Percentiles rank a stretch among this genome's conserved stretches.
These are phyloP conservation scores for Luperina testacea DNA, from an alignment of 2,888 invertebrate species.

Conservation along the genomic window DNA sequence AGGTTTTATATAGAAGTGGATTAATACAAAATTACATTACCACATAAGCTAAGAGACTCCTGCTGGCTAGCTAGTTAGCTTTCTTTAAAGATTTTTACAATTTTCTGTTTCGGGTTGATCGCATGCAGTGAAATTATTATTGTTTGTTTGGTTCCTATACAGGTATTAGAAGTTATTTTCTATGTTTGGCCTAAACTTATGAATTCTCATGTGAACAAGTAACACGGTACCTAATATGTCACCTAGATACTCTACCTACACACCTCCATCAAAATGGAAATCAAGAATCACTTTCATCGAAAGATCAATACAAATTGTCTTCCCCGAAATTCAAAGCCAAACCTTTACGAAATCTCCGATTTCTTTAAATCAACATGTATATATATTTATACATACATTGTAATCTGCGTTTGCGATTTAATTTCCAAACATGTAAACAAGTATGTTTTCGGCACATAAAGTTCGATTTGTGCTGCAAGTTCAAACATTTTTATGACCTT, in stretches of 20 bases:
- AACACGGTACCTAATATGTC: not conserved
- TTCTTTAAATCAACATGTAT: too few species aligned
- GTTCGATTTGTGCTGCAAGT: not conserved
- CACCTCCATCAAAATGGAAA: slow-evolving; percentile 20
- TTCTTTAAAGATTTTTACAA: not conserved
- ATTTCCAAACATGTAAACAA: not conserved
- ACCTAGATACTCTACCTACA: not conserved
- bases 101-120: not conserved
- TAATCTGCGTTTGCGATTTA: slow-evolving; percentile 12
- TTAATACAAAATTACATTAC: not conserved
- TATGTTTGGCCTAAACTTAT: not conserved
- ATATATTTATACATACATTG: slow-evolving; percentile 23
- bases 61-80: too few species aligned
- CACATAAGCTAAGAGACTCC: too few species aligned
- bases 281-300: slow-evolving; percentile 7
- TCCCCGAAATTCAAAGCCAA: not conserved
- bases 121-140: too few species aligned
- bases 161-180: not conserved
- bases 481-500: not conserved
- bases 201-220: not conserved
- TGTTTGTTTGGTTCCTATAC: not conserved
- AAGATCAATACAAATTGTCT: slow-evolving; percentile 36
- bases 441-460: not conserved
- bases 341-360: slow-evolving; percentile 33
- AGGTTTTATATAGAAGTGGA: not conserved